Conservation (phyloP, 1,140 invertebrate genomes). For the Armadillidium nasatum region DNA sequence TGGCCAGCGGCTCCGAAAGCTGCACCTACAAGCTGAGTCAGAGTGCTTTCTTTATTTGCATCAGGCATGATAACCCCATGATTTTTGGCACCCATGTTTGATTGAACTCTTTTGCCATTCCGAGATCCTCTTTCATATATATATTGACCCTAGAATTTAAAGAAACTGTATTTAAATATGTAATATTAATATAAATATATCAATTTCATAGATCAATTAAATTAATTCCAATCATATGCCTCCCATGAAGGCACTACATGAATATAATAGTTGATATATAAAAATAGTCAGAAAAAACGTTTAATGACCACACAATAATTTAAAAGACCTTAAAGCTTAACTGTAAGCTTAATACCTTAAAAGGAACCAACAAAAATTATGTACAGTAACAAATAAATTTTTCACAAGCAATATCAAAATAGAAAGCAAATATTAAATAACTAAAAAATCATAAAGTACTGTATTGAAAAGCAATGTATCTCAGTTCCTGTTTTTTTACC, state of each 20-base stretch:
- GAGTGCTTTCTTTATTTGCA: constrained; percentile 93
- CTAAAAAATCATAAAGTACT: no score
- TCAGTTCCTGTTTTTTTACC: no score
- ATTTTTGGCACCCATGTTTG: constrained; percentile 99
- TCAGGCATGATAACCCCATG: constrained; percentile 95
- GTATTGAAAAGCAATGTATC: no score
- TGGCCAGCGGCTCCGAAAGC: constrained; percentile 81
- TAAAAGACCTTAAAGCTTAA: no score
- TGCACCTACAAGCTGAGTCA: constrained; percentile 90
- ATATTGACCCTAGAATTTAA: constrained; percentile 74
- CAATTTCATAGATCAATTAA: not conserved
- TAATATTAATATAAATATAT: not conserved
- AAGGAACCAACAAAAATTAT: no score
- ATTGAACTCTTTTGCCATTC: constrained; percentile 93
- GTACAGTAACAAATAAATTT: no score
- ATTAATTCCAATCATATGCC: not conserved
- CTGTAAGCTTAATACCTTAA: no score
- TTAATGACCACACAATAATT: no score
- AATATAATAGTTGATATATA: no score
- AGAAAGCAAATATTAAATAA: no score
- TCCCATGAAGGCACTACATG: not conserved
- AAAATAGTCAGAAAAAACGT: no score
- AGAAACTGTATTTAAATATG: not conserved
- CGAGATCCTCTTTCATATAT: constrained; percentile 88
- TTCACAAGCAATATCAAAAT: no score